Evolutionary conservation across 2,888 invertebrate species (phyloP).

Genomic region (Apomyelois bistriatella): DNA sequence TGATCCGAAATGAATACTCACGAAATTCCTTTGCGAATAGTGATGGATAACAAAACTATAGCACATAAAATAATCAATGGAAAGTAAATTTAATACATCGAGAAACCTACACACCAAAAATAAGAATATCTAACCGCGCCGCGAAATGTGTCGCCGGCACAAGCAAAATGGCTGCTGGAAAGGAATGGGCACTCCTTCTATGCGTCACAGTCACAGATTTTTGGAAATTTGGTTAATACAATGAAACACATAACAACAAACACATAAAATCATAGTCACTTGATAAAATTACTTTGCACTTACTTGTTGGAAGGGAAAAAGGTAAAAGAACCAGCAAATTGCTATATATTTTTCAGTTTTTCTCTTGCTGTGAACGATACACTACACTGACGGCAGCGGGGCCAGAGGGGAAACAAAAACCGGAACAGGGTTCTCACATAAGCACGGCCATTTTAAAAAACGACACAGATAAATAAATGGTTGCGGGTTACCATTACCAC

Average conservation of each 20-base stretch:
- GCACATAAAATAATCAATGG: slow-evolving; percentile 6
- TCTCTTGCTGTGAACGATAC: slow-evolving; percentile 79
- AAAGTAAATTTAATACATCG: slow-evolving; percentile 17
- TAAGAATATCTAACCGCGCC: slow-evolving; percentile 60
- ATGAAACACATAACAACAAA: slow-evolving; percentile 52
- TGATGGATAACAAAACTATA: slow-evolving; percentile 21
- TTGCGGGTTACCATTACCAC: too few relatives aligned
- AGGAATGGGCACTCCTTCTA: slow-evolving; percentile 81
- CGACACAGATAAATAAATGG: slow-evolving; percentile 16
- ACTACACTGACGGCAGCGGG: slow-evolving; percentile 78
- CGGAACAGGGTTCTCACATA: slow-evolving; percentile 77
- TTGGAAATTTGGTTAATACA: slow-evolving; percentile 41
- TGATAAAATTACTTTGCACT: slow-evolving; percentile 60
- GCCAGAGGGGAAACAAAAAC: slow-evolving; percentile 78
- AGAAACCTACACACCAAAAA: slow-evolving; percentile 35
- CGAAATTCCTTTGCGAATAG: slow-evolving; percentile 22
- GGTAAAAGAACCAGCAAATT: slow-evolving; percentile 78
- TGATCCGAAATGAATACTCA: slow-evolving; percentile 30
- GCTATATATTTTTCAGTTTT: slow-evolving; percentile 75
- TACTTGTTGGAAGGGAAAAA: slow-evolving; percentile 79
- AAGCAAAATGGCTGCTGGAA: slow-evolving; percentile 80
- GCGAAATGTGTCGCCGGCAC: slow-evolving; percentile 77
- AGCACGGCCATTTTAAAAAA: slow-evolving; percentile 56
- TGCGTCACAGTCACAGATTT: slow-evolving; percentile 80
- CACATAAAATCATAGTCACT: slow-evolving; percentile 39